Conservation (phyloP, 2,113 vertebrate species). For the Grallaria varia region DNA sequence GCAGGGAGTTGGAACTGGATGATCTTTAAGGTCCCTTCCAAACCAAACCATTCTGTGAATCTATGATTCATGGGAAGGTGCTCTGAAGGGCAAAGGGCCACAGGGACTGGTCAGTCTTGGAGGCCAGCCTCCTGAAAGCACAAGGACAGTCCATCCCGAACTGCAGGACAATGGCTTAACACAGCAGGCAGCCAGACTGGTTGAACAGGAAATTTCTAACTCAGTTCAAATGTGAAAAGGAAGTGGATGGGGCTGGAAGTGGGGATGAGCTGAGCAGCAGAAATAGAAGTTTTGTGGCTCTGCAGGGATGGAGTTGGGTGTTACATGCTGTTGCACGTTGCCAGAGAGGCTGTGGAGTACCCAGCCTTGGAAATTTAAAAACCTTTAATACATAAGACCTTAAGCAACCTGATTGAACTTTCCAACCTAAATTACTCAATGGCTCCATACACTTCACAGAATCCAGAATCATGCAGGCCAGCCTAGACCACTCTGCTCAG, state of each 20-base stretch:
- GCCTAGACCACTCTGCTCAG: neutral
- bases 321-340: accelerated
- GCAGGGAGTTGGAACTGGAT: neutral
- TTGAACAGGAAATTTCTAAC: neutral
- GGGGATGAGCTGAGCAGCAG: neutral
- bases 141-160: neutral
- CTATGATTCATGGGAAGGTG: neutral
- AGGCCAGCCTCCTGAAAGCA: neutral
- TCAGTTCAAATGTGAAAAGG: neutral
- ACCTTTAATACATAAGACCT: neutral
- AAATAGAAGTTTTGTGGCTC: neutral
- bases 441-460: neutral
- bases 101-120: neutral
- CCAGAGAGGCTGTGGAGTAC: neutral
- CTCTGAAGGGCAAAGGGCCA: neutral
- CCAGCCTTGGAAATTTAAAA: neutral
- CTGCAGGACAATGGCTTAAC: neutral
- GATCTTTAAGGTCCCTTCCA: neutral
- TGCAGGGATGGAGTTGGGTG: neutral
- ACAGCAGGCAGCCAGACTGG: neutral
- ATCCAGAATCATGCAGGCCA: neutral
- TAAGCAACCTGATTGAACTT: neutral
- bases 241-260: neutral
- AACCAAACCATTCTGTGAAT: neutral
- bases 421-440: neutral